Evolutionary conservation across 2,888 invertebrate species (phyloP).

Genomic region (Melanostoma mellinum): DNA sequence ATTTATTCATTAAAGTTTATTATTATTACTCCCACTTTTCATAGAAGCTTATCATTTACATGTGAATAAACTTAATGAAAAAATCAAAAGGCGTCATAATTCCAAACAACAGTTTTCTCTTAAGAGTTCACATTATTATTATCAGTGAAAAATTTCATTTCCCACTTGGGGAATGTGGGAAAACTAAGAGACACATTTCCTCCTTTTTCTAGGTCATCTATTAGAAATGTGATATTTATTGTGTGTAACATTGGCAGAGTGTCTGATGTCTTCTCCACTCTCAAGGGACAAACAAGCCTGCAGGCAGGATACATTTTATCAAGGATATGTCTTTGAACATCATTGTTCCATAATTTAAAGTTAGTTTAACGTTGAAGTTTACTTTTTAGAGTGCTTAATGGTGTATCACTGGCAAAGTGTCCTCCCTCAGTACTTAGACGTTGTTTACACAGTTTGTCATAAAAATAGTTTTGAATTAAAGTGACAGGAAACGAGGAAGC

Average conservation of each 20-base stretch:
- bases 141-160: background rate
- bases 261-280: background rate
- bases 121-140: conserved; percentile 11
- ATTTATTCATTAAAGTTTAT: background rate
- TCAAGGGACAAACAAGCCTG: conserved; percentile 36
- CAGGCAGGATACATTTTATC: conserved; percentile 11
- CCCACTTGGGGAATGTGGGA: background rate
- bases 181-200: background rate
- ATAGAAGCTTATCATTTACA: background rate
- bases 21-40: too few species aligned
- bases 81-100: conserved; percentile 38
- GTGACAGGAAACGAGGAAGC: background rate
- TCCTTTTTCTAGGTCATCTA: conserved; percentile 58
- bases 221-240: conserved; percentile 55
- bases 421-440: background rate
- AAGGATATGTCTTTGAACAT: conserved; percentile 29
- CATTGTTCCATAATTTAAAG: conserved; percentile 30
- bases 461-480: conserved; percentile 6
- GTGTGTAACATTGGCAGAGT: conserved; percentile 27
- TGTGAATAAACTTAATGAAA: conserved; percentile 8
- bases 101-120: conserved; percentile 22
- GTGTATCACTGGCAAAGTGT: conserved; percentile 11
- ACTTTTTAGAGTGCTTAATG: conserved; percentile 39
- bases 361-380: conserved; percentile 39
- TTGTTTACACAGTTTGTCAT: background rate